Evolutionary conservation across 2,797 vertebrate species (phyloP), one percentile per base, ranked within the genome.

Genomic region (Rhynchonycteris naso): DNA sequence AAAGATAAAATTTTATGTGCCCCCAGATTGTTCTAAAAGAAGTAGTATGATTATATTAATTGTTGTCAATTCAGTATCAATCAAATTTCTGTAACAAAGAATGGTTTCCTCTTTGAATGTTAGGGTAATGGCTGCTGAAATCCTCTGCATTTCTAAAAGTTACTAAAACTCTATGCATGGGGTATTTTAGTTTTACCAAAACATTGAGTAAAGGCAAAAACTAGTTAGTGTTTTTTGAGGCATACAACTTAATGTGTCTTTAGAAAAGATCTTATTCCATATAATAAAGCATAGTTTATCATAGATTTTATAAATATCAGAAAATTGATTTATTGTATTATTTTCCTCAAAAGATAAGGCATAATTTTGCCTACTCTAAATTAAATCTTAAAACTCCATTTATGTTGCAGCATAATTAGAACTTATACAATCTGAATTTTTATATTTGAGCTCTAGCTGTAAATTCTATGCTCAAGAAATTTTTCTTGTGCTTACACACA

Each of bases 1-100:
- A 95, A 96, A 95, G 91, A 95, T 93, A 97, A 96, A 97, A 97
- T 98, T 38, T 56, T 76, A 82, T 82, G 33, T 88, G 96, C 95
- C 56, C 91, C 88, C 19, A 93, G 95, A 97, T 96, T 96, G 95
- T 97, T 93, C 96, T 96, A 28, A 0, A 26, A 4, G 11, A 82
- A 2, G 1, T 33, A 78, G 19, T 83, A 56, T 96, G 97, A 96
- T 96, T 93, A 94, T 94, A 96, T 97, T 97, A 97, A 95, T 86
- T 97, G 54, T 91, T 71, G 35, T 52, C 35, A 74, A 91, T 87
- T 91, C 69, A 92, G 78, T 81, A 95, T 80, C 93, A 97, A 97
- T 81, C 71, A 97, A 95, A 96, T 95, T 76, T 59, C 82, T 87
- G 88, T 88, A 95, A 95, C 86, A 97, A 98, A 94, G 26, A 50